Evolutionary conservation across 2,797 vertebrate species (phyloP), one percentile per base, ranked within the genome.

Genomic region (Trematomus bernacchii): DNA sequence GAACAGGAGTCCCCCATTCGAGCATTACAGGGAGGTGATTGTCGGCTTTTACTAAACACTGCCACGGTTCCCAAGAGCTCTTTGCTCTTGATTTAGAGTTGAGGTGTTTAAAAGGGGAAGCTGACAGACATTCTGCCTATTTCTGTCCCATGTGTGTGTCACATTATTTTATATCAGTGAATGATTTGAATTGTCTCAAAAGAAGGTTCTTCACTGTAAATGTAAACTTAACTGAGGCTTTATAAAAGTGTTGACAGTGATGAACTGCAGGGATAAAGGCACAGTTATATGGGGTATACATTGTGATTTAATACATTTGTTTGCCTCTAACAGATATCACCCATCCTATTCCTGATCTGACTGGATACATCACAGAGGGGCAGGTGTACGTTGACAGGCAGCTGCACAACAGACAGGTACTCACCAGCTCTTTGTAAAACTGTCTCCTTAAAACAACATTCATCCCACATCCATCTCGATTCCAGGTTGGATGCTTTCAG

Each of bases 391-490:
- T 96, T 16, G 96, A 96, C 82, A 82, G 96, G 69, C 96, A 96
- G 86, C 94, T 96, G 62, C 96, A 96, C 89, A 96, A 96, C 93
- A 93, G 96, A 95, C 96, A 96, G 95, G 96, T 96, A 91, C 60
- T 66, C 2, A 10, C 52, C 37, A 11, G 33, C 21, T 48, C 30
- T 21, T 60, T 33, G 18, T 19, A n/a, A 62, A 42, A n/a, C 13
- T 1, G 1, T 27, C 3, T 66, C 42, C 62, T 63, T 50, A 13
- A 66, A 67, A 16, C 23, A 44, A 15, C 10, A 15, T 58, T 68
- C 27, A 12, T 16, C 19, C 18, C 15, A n/a, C 14, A 14, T 14
- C 3, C 4, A 50, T 7, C 53, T 66, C 5, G 12, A 18, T 19
- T 2, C 2, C 57, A 16, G 14, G 16, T 42, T 21, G 11, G 16